Evolutionary conservation across 2,888 invertebrate species (phyloP), one percentile per base, ranked within the genome.

Genomic region (Athalia rosae): DNA sequence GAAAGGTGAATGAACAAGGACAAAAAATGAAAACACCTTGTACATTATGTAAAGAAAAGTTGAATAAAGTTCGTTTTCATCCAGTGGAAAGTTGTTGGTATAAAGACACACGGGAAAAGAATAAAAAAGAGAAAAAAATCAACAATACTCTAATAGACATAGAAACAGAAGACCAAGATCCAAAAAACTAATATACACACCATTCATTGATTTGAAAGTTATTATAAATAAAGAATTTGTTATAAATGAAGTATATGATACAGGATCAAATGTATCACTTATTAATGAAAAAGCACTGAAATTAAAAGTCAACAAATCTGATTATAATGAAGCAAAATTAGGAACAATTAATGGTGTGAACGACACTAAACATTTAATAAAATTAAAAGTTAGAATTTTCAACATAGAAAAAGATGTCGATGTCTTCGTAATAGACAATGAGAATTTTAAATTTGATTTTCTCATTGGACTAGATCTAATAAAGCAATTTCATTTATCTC

Each of bases 221-320:
- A 41, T n/a, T 64, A 43, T 71, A 71, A 71, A 81, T 62, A 71
- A 77, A 48, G 64, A 56, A 66, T 71, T 79, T 43, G 74, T 78
- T 63, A 48, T 79, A 73, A 64, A n/a, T 76, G 81, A 78, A 79
- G 77, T 79, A 50, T 79, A 82, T 76, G 81, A 81, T 64, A 77
- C 79, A 61, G 81, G 80, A 41, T 81, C 81, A 48, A 79, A 81
- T 64, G 77, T 81, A 7, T 81, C 80, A 64, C n/a, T 80, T 8
- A 82, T 81, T n/a, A 81, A 81, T 79, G 63, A 78, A 56, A 81
- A 80, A 79, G 78, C 80, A 79, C 47, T 81, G 50, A 77, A 78
- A n/a, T 47, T 80, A 58, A 77, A 77, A 76, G 6, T 59, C 28
- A 78, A 79, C 11, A 63, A 79, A 77, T 63, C 67, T 11, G 62